Conservation (phyloP, 2,888 invertebrate species). For the Caenorhabditis doughertyi region DNA sequence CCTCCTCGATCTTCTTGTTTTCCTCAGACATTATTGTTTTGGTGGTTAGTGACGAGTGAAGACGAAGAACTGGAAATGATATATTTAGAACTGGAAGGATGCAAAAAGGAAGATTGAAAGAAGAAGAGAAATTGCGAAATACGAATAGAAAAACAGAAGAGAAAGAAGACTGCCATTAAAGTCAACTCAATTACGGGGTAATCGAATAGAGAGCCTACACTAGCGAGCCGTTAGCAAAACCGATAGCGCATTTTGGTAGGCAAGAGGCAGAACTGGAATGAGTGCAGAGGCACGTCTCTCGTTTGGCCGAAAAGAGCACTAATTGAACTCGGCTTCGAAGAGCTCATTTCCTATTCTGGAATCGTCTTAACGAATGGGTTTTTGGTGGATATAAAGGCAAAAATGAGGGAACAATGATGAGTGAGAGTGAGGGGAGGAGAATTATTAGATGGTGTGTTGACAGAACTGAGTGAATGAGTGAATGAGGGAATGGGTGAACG, state of each 20-base stretch:
- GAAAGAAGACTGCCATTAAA: conserved; percentile 16
- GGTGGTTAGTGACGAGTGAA: conserved; percentile 41
- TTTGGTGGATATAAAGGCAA: conserved; percentile 2
- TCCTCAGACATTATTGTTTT: conserved; percentile 49
- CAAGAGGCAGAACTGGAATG: conserved; percentile 43
- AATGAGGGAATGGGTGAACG: background rate
- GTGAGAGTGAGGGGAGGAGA: background rate
- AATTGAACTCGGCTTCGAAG: conserved; percentile 34
- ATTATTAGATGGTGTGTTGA: background rate
- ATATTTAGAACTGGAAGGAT: background rate
- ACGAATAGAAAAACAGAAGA: conserved; percentile 20
- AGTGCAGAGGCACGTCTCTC: conserved; percentile 16
- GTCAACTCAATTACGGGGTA: conserved; percentile 45
- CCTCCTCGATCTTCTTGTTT: conserved; percentile 53
- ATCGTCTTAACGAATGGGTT: conserved; percentile 34
- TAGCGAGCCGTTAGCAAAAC: conserved; percentile 20
- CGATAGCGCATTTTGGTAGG: conserved; percentile 48
- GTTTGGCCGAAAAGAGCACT: conserved; percentile 37
- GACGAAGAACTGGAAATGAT: conserved; percentile 18
- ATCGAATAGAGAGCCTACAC: conserved; percentile 43
- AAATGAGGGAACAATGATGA: background rate
- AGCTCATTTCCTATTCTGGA: conserved; percentile 55
- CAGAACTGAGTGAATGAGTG: background rate
- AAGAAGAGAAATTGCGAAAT: conserved; percentile 30
- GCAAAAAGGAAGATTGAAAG: background rate